phyloP scores from a whole-genome alignment of 2,888 invertebrate species.

The Tromatobia lineatoria region DNA sequence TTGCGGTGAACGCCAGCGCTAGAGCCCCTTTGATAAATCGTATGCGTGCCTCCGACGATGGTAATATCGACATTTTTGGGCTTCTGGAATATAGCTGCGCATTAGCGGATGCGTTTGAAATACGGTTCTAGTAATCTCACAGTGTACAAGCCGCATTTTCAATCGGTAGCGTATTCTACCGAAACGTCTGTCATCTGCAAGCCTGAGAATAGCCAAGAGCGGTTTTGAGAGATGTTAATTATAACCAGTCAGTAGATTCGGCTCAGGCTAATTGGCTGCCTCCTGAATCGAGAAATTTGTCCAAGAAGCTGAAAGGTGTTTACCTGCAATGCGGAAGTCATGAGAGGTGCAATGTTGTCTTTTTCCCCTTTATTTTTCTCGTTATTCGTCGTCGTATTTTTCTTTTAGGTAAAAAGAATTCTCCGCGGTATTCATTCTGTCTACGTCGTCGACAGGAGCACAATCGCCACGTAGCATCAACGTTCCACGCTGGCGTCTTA shows the following conservation, averaged over 20 bases:
- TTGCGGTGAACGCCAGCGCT: slow-evolving; percentile 35
- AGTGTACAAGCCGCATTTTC: neutral
- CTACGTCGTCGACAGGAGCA: slow-evolving; percentile 57
- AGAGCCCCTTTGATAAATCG: slow-evolving; percentile 39
- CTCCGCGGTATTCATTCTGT: slow-evolving; percentile 60
- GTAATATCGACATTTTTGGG: slow-evolving; percentile 31
- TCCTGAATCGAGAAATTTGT: slow-evolving; percentile 26
- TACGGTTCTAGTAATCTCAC: neutral
- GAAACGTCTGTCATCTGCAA: neutral
- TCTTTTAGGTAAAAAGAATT: slow-evolving; percentile 44
- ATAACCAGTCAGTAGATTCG: neutral
- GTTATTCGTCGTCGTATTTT: slow-evolving; percentile 45
- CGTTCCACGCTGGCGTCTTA: slow-evolving; percentile 49
- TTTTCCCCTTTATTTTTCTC: slow-evolving; percentile 30
- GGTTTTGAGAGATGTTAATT: slow-evolving; percentile 25
- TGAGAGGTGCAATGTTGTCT: neutral
- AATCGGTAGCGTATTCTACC: neutral
- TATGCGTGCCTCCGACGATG: neutral
- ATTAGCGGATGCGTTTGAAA: neutral
- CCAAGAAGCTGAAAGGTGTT: neutral
- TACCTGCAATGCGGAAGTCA: slow-evolving; percentile 26
- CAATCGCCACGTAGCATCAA: slow-evolving; percentile 68
- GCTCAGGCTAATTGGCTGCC: slow-evolving; percentile 32
- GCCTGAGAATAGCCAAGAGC: neutral
- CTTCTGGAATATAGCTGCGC: neutral